Percentiles rank a stretch among this genome's conserved stretches.
Evolutionary conservation across 2,888 invertebrate species (phyloP).

Genomic region (Frankliniella intonsa): DNA sequence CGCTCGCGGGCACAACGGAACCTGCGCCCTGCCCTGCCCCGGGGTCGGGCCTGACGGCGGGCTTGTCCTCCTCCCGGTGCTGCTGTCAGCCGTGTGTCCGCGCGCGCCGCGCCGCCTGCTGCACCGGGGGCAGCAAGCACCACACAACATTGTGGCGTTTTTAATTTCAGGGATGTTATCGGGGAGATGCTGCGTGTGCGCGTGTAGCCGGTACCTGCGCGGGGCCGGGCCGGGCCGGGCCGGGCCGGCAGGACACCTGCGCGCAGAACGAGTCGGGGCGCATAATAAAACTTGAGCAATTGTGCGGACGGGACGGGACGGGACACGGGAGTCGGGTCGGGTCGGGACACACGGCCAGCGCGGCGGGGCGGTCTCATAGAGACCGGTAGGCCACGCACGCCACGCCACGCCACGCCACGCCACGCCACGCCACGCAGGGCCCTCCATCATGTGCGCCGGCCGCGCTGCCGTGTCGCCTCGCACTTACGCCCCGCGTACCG

Average conservation of each 20-base stretch:
- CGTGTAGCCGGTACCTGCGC: neutral
- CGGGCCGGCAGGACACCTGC: neutral
- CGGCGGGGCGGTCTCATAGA: neutral
- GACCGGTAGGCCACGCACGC: neutral
- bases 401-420: too few species aligned
- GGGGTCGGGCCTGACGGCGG: too few species aligned
- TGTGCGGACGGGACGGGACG: neutral
- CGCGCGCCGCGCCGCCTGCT: too few species aligned
- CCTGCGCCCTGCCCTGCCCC: too few species aligned
- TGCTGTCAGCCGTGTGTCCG: too few species aligned
- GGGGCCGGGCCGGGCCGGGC: neutral
- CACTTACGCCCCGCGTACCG: neutral
- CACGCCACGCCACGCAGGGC: neutral
- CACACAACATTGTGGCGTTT: too few species aligned
- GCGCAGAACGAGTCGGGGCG: neutral
- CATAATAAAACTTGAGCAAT: constrained; percentile 7
- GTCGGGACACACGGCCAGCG: neutral
- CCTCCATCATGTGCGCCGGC: neutral
- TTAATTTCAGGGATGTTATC: too few species aligned
- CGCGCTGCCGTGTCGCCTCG: neutral
- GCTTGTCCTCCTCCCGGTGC: too few species aligned
- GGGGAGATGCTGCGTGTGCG: too few species aligned
- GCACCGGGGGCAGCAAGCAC: too few species aligned
- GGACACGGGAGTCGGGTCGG: neutral
- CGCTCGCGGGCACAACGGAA: too few species aligned